These are phyloP conservation scores for Hephaestus fuliginosus DNA, from an alignment of 2,797 vertebrate species.

Conservation along the genomic window DNA sequence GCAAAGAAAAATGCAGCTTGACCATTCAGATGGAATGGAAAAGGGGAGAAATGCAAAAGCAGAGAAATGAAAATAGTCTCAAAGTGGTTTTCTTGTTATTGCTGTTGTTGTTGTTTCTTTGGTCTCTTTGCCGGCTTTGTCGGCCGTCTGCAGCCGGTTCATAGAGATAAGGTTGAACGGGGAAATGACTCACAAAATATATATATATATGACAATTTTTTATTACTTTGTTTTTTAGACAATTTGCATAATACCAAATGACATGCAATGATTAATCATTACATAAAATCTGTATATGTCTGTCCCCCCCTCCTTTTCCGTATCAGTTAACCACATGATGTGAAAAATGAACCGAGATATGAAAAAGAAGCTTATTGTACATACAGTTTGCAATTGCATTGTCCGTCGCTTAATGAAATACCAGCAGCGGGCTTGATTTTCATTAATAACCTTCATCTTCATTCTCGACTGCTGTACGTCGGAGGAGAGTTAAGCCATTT, in stretches of 20 bases:
- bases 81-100: constrained; percentile 56
- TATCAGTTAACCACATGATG: constrained; percentile 31
- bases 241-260: constrained; percentile 77
- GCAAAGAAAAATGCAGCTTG: constrained; percentile 29
- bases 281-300: constrained; percentile 65
- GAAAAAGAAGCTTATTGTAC: constrained; percentile 55
- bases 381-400: constrained; percentile 60
- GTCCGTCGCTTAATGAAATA: constrained; percentile 72
- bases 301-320: background rate
- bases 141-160: constrained; percentile 55
- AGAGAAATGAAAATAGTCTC: constrained; percentile 45
- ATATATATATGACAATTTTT: constrained; percentile 42
- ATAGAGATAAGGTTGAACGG: constrained; percentile 68
- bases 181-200: constrained; percentile 35
- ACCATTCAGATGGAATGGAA: constrained; percentile 52
- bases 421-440: constrained; percentile 69
- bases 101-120: constrained; percentile 56
- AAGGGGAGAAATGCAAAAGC: constrained; percentile 40
- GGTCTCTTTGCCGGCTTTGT: constrained; percentile 57
- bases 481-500: constrained; percentile 63
- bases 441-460: constrained; percentile 72
- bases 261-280: constrained; percentile 65
- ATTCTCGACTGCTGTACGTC: constrained; percentile 46
- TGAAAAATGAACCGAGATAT: constrained; percentile 42
- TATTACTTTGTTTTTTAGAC: constrained; percentile 52